Evolutionary conservation across 2,113 vertebrate species (phyloP), one percentile per base, ranked within the genome.

Genomic region (Passer domesticus): DNA sequence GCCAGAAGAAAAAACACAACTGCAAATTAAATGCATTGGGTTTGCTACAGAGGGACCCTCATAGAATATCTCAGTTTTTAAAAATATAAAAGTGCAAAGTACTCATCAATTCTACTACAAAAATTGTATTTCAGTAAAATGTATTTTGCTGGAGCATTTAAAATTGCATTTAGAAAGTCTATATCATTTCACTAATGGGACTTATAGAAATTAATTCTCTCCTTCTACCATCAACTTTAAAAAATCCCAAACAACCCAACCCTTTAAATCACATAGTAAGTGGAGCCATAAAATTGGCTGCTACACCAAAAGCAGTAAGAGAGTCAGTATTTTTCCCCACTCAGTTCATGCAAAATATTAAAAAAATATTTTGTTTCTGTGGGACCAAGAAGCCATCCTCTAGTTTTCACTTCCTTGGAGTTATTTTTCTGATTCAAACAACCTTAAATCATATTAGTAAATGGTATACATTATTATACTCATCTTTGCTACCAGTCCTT

Each of bases 401-500:
- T 63, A 47, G 21, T 52, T 66, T 50, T 44, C 14, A 9, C 15
- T 76, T 82, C 31, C 47, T 49, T 39, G 5, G 55, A 58, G 11
- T 56, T 28, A 7, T 62, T 87, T 43, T 31, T 23, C 28, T 5
- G 4, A 35, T 20, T 3, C 5, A 70, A 70, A 13, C 23, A 70
- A 55, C 25, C 15, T 83, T 59, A 79, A 79, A 59, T 15, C 13
- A 39, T 18, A 15, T 55, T 20, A 83, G 25, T 43, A 62, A 82
- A 6, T 56, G 6, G 2, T 5, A 63, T 16, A 15, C 10, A 64
- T 7, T 43, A 30, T 73, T 87, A 97, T 94, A 98, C 98, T 99
- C 90, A 99, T 99, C 98, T 99, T 98, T 84, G 95, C 33, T 64
- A 98, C 90, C 62, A 99, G 92, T 47, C 98, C 98, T 93, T 98